Evolutionary conservation across 2,113 vertebrate species (phyloP).

Genomic region (Gymnorhina tibicen): DNA sequence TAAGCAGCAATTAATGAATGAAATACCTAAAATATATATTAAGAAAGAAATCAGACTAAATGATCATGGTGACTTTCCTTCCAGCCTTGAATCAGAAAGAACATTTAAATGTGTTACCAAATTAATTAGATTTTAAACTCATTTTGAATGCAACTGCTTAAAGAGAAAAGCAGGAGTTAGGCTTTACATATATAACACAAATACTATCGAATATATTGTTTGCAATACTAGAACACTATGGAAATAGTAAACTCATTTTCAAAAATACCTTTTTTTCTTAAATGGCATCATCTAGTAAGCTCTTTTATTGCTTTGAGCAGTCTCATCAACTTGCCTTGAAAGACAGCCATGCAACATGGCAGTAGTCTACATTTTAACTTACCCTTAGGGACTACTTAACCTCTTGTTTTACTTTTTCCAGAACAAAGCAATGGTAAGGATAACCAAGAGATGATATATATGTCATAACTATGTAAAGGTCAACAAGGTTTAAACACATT

Average conservation of each 20-base stretch:
- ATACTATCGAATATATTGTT: conserved; percentile 10
- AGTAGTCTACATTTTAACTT: conserved; percentile 67
- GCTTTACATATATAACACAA: not conserved
- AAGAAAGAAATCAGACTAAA: not conserved
- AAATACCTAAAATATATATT: not conserved
- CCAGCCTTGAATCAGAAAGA: not conserved
- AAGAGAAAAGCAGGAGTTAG: not conserved
- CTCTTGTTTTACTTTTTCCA: conserved; percentile 69
- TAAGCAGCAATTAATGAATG: not conserved
- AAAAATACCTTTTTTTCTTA: conserved; percentile 39
- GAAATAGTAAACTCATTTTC: not conserved
- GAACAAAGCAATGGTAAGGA: conserved; percentile 57
- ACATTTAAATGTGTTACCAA: not conserved
- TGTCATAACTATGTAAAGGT: conserved; percentile 68
- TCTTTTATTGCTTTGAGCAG: conserved; percentile 46
- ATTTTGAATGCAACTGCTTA: not conserved
- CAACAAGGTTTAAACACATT: conserved; percentile 69
- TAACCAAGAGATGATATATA: conserved; percentile 64
- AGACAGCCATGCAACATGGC: conserved; percentile 60
- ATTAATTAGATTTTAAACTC: not conserved
- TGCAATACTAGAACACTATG: conserved; percentile 29
- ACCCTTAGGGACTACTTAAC: conserved; percentile 67
- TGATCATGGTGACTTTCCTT: not conserved
- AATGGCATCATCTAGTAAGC: conserved; percentile 5
- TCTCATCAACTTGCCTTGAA: conserved; percentile 55